Conservation (phyloP, 2,888 invertebrate genomes). For the Torymus auratus region DNA sequence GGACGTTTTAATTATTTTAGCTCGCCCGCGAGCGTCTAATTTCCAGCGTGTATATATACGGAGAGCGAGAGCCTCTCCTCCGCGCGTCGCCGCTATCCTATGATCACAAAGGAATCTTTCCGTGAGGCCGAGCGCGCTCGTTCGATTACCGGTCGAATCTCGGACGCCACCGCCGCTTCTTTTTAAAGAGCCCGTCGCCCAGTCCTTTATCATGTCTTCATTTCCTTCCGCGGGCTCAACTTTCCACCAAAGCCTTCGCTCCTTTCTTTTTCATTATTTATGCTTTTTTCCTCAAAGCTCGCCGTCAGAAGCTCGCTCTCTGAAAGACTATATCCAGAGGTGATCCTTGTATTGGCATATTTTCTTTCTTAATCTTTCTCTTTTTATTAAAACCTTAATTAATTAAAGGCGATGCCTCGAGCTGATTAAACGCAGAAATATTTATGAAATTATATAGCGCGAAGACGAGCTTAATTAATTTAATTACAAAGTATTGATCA, state of each 20-base stretch:
- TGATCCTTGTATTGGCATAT: background rate
- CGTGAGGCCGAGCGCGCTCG: conserved; percentile 37
- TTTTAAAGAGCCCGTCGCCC: conserved; percentile 26
- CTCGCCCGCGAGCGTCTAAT: conserved; percentile 74
- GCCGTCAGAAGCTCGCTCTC: too few species aligned
- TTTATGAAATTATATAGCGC: too few species aligned
- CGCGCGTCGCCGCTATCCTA: conserved; percentile 49
- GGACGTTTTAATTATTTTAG: conserved; percentile 76
- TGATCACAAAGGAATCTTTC: conserved; percentile 57
- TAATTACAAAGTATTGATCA: background rate
- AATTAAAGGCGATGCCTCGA: background rate
- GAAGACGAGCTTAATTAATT: too few species aligned
- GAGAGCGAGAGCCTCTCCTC: conserved; percentile 34
- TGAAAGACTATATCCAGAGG: too few species aligned
- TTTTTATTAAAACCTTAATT: conserved; percentile 2
- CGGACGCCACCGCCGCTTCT: conserved; percentile 21
- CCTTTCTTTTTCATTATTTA: background rate
- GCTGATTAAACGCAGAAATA: too few species aligned
- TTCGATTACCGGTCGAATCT: conserved; percentile 58
- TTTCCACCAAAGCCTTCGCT: background rate
- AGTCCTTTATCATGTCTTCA: conserved; percentile 40
- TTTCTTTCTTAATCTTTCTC: background rate
- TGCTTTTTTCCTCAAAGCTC: conserved; percentile 15
- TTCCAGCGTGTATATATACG: conserved; percentile 64
- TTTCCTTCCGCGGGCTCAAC: conserved; percentile 20